A percentile compares a stretch with the other conserved stretches of the same genome.
Conservation (phyloP, 2,888 invertebrate genomes). For the Drosophila flavopinicola region DNA sequence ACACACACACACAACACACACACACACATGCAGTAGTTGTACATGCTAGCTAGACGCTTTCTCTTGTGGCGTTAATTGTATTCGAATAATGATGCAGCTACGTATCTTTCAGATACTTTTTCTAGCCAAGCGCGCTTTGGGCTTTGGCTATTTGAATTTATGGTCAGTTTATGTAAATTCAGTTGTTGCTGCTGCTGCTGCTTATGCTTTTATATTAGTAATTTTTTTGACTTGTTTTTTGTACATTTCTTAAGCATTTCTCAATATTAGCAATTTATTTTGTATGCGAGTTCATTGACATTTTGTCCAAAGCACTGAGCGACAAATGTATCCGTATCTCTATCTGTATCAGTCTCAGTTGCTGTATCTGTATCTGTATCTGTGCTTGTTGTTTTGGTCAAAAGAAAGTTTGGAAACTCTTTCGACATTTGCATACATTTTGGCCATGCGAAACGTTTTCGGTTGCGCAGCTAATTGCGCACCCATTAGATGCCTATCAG, state of each 20-base stretch:
- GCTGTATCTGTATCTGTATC: slow-evolving; percentile 21
- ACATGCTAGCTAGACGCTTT: slow-evolving; percentile 30
- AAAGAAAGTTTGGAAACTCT: slow-evolving; percentile 73
- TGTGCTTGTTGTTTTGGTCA: slow-evolving; percentile 31
- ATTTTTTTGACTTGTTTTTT: slow-evolving; percentile 36
- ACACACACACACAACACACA: slow-evolving; percentile 15
- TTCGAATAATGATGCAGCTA: slow-evolving; percentile 69
- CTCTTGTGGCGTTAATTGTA: slow-evolving; percentile 76
- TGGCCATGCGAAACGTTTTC: slow-evolving; percentile 62
- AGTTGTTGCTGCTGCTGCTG: slow-evolving; percentile 27
- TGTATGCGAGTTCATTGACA: slow-evolving; percentile 67
- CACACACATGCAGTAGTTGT: slow-evolving; percentile 22
- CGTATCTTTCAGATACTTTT: slow-evolving; percentile 52
- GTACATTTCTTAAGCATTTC: slow-evolving; percentile 44
- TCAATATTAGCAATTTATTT: slow-evolving; percentile 63
- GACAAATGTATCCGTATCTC: slow-evolving; percentile 28
- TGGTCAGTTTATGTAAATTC: slow-evolving; percentile 75
- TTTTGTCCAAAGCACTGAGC: slow-evolving; percentile 31
- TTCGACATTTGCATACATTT: slow-evolving; percentile 66
- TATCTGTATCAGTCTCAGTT: slow-evolving; percentile 19
- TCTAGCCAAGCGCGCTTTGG: slow-evolving; percentile 16
- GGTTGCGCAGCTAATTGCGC: slow-evolving; percentile 60
- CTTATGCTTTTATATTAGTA: slow-evolving; percentile 40
- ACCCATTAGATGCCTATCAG: slow-evolving; percentile 72
- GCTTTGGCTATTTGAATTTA: slow-evolving; percentile 73